Percentiles rank a stretch among this genome's conserved stretches.
phyloP scores from a whole-genome alignment of 2,888 invertebrate genomes.

The Orchesellides sinensis region DNA sequence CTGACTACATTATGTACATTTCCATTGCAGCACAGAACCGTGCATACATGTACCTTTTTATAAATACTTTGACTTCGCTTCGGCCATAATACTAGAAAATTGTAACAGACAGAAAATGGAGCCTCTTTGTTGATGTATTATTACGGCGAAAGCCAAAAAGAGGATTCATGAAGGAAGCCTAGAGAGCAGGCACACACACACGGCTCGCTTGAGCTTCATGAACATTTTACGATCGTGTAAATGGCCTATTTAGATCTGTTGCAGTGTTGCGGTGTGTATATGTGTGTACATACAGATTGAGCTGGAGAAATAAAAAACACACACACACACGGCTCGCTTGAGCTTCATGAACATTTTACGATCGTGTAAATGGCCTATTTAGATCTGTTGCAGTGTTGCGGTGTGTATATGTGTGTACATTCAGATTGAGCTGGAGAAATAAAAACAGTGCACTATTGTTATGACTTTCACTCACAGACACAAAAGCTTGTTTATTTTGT shows the following conservation, averaged over 20 bases:
- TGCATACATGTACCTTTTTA: too few relatives aligned
- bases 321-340: background rate
- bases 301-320: conserved; percentile 20
- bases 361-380: conserved; percentile 60
- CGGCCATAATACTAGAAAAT: too few relatives aligned
- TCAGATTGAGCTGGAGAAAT: background rate
- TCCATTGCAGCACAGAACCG: too few relatives aligned
- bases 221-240: conserved; percentile 59
- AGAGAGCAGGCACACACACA: too few relatives aligned
- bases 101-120: background rate
- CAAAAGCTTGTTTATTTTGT: background rate
- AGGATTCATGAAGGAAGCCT: too few relatives aligned
- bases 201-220: conserved; percentile 32
- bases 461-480: too few relatives aligned
- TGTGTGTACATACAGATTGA: too few relatives aligned
- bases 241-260: conserved; percentile 58
- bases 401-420: background rate
- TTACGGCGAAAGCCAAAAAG: conserved; percentile 17
- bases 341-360: conserved; percentile 51
- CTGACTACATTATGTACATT: background rate
- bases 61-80: too few relatives aligned
- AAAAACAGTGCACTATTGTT: background rate
- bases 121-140: background rate
- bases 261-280: too few relatives aligned
- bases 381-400: conserved; percentile 46